A percentile compares a stretch with the other conserved stretches of the same genome.
Evolutionary conservation across 1,140 invertebrate genomes (phyloP).

Genomic region (Drosophila sproati): DNA sequence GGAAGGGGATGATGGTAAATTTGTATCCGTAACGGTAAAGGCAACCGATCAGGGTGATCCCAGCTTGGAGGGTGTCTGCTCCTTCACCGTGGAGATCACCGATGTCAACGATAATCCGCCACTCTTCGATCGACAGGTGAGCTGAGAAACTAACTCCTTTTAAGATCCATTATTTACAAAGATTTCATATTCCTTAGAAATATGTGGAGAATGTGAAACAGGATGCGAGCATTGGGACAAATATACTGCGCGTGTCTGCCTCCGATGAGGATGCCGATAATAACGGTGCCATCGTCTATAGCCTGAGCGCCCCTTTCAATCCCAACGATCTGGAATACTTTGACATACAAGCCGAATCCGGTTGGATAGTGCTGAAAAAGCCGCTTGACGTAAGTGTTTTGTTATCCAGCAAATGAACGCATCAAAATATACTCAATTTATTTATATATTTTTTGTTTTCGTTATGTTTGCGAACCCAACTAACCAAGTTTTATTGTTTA

Average conservation of each 20-base stretch:
- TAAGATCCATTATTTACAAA: not conserved
- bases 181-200: slow-evolving; percentile 88
- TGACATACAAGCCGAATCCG: slow-evolving; percentile 97
- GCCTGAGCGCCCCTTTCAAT: slow-evolving; percentile 93
- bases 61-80: slow-evolving; percentile 96
- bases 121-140: slow-evolving; percentile 96
- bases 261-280: slow-evolving; percentile 98
- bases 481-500: slow-evolving; percentile 69
- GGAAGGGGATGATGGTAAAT: slow-evolving; percentile 97
- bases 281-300: slow-evolving; percentile 97
- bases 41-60: slow-evolving; percentile 98
- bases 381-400: slow-evolving; percentile 96
- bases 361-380: slow-evolving; percentile 97
- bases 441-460: slow-evolving; percentile 13
- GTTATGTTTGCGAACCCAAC: slow-evolving; percentile 62
- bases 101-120: slow-evolving; percentile 98
- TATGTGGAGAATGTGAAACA: slow-evolving; percentile 98
- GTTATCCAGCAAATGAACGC: slow-evolving; percentile 31
- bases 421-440: not conserved
- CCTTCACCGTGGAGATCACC: slow-evolving; percentile 97
- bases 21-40: slow-evolving; percentile 97
- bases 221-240: slow-evolving; percentile 97
- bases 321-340: slow-evolving; percentile 96
- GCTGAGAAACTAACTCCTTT: not conserved
- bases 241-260: slow-evolving; percentile 96